A percentile compares a stretch with the other conserved stretches of the same genome.
phyloP scores from a whole-genome alignment of 2,113 vertebrate species.

The Platanista minor region DNA sequence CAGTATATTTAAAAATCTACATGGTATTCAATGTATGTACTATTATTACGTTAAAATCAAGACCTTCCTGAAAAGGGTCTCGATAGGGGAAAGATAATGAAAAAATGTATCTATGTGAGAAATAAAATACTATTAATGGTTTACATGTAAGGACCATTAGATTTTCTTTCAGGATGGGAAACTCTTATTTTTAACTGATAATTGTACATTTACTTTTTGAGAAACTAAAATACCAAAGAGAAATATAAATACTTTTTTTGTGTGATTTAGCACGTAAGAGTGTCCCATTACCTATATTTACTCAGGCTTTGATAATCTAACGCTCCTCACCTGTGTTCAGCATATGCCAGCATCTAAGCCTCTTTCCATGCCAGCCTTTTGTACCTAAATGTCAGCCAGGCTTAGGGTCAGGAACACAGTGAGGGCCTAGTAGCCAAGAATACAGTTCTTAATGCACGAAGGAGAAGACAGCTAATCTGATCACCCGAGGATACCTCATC shows the following conservation, averaged over 20 bases:
- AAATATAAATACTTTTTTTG: not conserved
- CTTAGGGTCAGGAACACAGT: not conserved
- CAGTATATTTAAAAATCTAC: slow-evolving; percentile 7
- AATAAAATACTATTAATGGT: not conserved
- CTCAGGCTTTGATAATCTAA: not conserved
- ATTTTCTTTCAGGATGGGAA: not conserved
- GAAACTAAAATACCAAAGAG: not conserved
- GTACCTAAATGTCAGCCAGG: not conserved
- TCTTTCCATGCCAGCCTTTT: not conserved
- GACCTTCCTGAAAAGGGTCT: not conserved
- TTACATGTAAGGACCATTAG: not conserved
- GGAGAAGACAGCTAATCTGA: not conserved
- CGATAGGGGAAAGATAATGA: not conserved
- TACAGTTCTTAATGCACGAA: not conserved
- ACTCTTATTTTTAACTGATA: not conserved
- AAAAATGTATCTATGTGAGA: not conserved
- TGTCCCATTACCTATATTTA: not conserved
- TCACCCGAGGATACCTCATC: not conserved
- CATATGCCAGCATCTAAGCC: not conserved
- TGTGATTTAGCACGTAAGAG: not conserved
- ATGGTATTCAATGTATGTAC: not conserved
- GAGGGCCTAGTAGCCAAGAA: not conserved
- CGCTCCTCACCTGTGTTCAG: not conserved
- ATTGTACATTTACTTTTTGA: not conserved
- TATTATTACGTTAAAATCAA: not conserved